Conservation (phyloP, 1,140 invertebrate genomes). For the Magallana ariakensis region DNA sequence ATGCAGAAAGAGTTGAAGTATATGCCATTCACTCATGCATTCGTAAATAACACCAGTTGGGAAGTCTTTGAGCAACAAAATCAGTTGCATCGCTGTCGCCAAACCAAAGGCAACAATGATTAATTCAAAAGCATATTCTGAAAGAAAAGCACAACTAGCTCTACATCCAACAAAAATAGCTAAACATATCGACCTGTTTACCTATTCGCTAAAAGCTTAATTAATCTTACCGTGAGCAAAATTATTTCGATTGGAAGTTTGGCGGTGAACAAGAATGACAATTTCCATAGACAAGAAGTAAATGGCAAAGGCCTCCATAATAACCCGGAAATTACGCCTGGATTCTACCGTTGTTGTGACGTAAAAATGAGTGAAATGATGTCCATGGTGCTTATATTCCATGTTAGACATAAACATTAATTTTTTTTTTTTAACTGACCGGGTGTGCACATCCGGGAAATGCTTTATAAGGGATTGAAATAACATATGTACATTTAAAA, state of each 20-base stretch:
- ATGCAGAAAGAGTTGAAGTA: slow-evolving; percentile 7
- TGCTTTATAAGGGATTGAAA: not conserved
- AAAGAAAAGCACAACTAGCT: not conserved
- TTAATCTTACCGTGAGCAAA: slow-evolving; percentile 7
- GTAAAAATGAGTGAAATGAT: not conserved
- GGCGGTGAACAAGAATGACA: slow-evolving; percentile 11
- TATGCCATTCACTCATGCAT: slow-evolving; percentile 12
- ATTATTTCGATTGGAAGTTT: not conserved
- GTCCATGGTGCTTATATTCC: not conserved
- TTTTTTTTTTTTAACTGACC: not conserved
- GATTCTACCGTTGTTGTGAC: slow-evolving; percentile 13
- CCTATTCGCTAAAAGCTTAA: not conserved
- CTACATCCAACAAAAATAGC: not conserved
- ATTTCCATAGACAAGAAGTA: slow-evolving; percentile 21
- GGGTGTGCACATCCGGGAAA: not conserved
- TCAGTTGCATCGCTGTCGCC: not conserved
- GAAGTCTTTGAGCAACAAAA: slow-evolving; percentile 18
- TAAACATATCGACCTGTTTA: not conserved
- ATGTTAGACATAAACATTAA: not conserved
- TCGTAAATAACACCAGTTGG: not conserved
- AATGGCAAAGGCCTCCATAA: not conserved
- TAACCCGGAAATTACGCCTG: not conserved
- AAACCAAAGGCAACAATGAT: slow-evolving; percentile 4
- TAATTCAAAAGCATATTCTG: slow-evolving; percentile 20
- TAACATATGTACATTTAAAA: not conserved